These are phyloP conservation scores for Smutsia gigantea DNA, from an alignment of 2,797 vertebrate species.

Conservation along the genomic window DNA sequence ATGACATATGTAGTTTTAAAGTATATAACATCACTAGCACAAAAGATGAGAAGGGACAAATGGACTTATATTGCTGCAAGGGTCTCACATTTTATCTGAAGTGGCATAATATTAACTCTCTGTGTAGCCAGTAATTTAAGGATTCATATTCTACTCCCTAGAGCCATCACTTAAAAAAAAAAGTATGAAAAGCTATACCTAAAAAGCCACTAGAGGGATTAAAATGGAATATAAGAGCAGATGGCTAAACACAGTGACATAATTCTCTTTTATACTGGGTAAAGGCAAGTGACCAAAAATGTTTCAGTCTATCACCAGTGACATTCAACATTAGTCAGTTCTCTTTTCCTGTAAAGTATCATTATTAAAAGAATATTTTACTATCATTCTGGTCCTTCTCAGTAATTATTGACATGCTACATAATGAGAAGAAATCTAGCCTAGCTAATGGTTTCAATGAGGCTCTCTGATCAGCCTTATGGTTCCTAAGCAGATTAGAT, in stretches of 20 bases:
- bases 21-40: neutral
- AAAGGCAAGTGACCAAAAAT: conserved; percentile 44
- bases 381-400: neutral
- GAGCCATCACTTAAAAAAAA: neutral
- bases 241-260: neutral
- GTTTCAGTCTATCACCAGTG: conserved; percentile 47
- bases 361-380: conserved; percentile 47
- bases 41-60: neutral
- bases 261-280: neutral
- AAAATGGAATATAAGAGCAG: conserved; percentile 17
- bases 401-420: conserved; percentile 44
- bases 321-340: conserved; percentile 10
- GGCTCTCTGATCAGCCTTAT: neutral
- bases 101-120: neutral
- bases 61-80: neutral
- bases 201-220: neutral
- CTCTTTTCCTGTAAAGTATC: conserved; percentile 16
- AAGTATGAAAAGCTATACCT: neutral
- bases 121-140: neutral
- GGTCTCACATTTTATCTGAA: neutral
- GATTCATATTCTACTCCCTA: neutral
- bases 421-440: conserved; percentile 43
- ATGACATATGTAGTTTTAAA: neutral
- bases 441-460: neutral
- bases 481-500: conserved; percentile 11